Evolutionary conservation across 2,113 vertebrate genomes (phyloP), one percentile per base, ranked within the genome.

Genomic region (Choloepus hoffmanni): DNA sequence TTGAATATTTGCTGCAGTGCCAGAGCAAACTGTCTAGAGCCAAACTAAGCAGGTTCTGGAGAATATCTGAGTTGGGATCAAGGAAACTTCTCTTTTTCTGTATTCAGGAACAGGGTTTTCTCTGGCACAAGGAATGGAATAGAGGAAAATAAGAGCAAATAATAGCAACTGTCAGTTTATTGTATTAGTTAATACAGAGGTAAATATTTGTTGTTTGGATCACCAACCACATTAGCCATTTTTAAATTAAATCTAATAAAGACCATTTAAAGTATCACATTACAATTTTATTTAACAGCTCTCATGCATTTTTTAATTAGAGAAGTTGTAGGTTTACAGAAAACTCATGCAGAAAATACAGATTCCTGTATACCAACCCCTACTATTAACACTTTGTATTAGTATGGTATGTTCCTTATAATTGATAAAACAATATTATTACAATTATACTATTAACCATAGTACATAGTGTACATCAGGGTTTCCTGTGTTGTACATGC

Each of bases 151-250:
- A 95, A 72, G 36, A 36, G 36, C 36, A 36, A 36, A 36, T 36
- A 36, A 36, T 67, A 95, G 78, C 79, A 89, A 78, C 12, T 53
- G 21, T 26, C 28, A 77, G 45, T 81, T 50, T 73, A 81, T 55
- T 62, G 5, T 48, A 48, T 43, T 48, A 24, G 73, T 68, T 77
- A 77, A 60, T 72, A 62, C 8, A 86, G 30, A 65, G 16, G 7
- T 85, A 85, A 94, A 62, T 82, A 87, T 50, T 73, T 43, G 5
- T 68, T 87, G 36, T 79, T 90, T 81, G 72, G 72, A 45, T 90
- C n/a, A 68, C 26, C 63, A 50, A 74, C 15, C 43, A 62, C 7
- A 65, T 45, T 3, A 86, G 23, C 5, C n/a, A 89, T 85, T 83
- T 84, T 67, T 81, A 83, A 60, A 76, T 65, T 67, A 79, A 55